These are phyloP conservation scores for Sinocyclocheilus maitianheensis DNA, from an alignment of 2,113 vertebrate species.

Conservation along the genomic window DNA sequence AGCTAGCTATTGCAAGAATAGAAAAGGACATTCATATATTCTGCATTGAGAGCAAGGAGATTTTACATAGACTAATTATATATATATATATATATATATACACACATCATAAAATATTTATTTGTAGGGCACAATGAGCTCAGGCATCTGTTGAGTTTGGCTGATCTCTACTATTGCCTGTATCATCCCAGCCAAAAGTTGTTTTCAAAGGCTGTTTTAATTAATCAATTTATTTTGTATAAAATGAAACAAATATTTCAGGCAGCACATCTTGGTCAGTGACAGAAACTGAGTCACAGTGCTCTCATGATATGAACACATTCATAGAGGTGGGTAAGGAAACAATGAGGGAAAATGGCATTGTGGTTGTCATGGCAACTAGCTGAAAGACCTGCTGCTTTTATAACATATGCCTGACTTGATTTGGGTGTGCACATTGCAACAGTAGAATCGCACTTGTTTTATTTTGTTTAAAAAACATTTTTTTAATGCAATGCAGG, in stretches of 20 bases:
- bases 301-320: slow-evolving; percentile 57
- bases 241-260: not conserved
- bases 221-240: not conserved
- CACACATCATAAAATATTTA: too few relatives aligned
- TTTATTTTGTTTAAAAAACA: too few relatives aligned
- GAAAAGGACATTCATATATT: too few relatives aligned
- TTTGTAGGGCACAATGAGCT: too few relatives aligned
- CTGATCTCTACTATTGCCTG: not conserved
- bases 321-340: slow-evolving; percentile 66
- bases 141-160: too few relatives aligned
- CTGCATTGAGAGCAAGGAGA: too few relatives aligned
- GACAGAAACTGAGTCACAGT: not conserved
- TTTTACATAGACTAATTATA: too few relatives aligned
- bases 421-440: slow-evolving; percentile 77
- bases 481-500: not conserved
- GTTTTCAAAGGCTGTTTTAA: not conserved
- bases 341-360: slow-evolving; percentile 75
- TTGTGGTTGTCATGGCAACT: slow-evolving; percentile 79
- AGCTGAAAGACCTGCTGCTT: slow-evolving; percentile 75
- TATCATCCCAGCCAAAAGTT: not conserved
- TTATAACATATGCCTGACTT: slow-evolving; percentile 78
- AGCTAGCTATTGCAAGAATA: too few relatives aligned
- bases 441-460: slow-evolving; percentile 65
- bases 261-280: not conserved
- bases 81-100: too few relatives aligned